These are phyloP conservation scores for Delphinus delphis DNA, from an alignment of 2,113 vertebrate species.

Conservation along the genomic window DNA sequence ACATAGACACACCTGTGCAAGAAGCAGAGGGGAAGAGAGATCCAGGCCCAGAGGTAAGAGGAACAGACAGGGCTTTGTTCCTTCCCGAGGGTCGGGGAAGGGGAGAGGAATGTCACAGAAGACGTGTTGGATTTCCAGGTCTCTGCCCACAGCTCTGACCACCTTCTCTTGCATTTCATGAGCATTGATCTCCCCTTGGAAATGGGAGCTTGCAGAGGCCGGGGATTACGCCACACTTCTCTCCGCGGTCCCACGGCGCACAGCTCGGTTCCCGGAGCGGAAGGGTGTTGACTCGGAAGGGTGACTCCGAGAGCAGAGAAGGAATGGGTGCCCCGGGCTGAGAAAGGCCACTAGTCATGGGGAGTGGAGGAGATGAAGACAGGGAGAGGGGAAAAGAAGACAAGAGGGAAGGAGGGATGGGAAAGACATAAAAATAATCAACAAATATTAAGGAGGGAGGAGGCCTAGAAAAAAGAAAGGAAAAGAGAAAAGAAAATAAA, in stretches of 20 bases:
- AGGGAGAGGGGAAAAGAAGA: neutral
- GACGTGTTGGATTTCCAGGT: neutral
- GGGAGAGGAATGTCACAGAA: neutral
- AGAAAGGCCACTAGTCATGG: neutral
- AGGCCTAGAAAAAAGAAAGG: neutral
- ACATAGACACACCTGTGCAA: neutral
- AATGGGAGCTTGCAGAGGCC: neutral
- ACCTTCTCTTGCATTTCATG: neutral
- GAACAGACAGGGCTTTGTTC: neutral
- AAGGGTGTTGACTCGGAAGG: neutral
- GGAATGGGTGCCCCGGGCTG: neutral
- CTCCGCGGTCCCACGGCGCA: neutral
- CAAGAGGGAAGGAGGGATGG: neutral
- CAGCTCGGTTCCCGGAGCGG: neutral
- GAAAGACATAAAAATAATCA: neutral
- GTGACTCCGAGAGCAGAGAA: neutral
- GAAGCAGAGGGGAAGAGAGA: neutral
- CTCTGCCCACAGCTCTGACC: neutral
- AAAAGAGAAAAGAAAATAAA: neutral
- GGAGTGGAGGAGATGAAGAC: neutral
- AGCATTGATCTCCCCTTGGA: neutral
- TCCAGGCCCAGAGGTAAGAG: conserved; percentile 62
- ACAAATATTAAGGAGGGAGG: neutral
- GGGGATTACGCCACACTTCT: neutral
- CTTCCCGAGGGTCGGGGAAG: neutral